Percentiles rank a stretch among this genome's conserved stretches.
Conservation (phyloP, 2,888 invertebrate species). For the Calameuta filiformis region DNA sequence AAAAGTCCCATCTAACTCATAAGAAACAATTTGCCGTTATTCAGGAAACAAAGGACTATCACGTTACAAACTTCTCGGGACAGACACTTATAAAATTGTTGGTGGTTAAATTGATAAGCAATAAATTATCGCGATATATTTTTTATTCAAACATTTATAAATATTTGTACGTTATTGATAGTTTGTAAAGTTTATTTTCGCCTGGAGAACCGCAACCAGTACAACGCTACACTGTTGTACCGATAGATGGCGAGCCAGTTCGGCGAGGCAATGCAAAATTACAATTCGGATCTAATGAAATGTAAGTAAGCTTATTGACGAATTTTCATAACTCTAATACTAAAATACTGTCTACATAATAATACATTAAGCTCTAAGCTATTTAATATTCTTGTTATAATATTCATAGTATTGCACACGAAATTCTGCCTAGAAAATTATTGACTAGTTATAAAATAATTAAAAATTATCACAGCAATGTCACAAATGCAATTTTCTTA, state of each 20-base stretch:
- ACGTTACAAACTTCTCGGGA: not conserved
- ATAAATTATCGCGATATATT: not conserved
- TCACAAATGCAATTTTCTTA: not conserved
- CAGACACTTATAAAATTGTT: not conserved
- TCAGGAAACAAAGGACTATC: not conserved
- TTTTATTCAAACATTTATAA: not conserved
- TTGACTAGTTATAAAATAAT: not conserved
- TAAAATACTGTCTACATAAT: not conserved
- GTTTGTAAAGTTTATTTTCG: not conserved
- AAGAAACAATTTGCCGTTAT: not conserved
- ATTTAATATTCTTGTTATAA: not conserved
- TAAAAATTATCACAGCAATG: not conserved
- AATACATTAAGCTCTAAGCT: not conserved
- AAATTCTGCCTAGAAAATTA: not conserved
- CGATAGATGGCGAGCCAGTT: constrained; percentile 13
- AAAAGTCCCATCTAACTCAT: not conserved
- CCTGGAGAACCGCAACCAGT: not conserved
- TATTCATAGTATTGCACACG: not conserved
- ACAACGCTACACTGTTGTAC: not conserved
- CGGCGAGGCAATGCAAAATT: constrained; percentile 41
- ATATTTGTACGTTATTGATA: not conserved
- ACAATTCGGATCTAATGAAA: constrained; percentile 45
- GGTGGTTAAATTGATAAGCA: not conserved
- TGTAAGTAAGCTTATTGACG: constrained; percentile 33
- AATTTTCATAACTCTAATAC: not conserved